phyloP scores from a whole-genome alignment of 2,888 invertebrate species.

The Aplocera efformata region DNA sequence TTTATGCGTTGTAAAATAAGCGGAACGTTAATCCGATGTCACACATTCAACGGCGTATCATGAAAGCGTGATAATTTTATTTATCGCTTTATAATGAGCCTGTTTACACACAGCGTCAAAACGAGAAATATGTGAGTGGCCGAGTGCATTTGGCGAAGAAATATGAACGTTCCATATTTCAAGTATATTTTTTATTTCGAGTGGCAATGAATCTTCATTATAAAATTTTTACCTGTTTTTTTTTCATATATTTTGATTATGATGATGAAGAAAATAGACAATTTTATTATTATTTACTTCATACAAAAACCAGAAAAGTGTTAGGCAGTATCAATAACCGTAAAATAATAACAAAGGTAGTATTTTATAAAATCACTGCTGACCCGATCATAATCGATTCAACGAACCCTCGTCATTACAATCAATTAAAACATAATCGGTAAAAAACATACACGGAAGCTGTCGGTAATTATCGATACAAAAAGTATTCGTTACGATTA shows the following conservation, averaged over 20 bases:
- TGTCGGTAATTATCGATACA: conserved; percentile 50
- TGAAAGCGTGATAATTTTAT: conserved; percentile 74
- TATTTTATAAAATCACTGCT: conserved; percentile 39
- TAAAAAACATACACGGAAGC: conserved; percentile 69
- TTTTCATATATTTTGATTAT: conserved; percentile 6
- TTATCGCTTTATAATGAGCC: conserved; percentile 76
- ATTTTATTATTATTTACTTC: too few relatives aligned
- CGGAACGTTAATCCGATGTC: conserved; percentile 55
- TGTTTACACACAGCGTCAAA: conserved; percentile 54
- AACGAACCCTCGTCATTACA: conserved; percentile 53
- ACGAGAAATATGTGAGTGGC: conserved; percentile 27
- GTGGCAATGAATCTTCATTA: conserved; percentile 17
- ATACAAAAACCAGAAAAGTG: too few relatives aligned
- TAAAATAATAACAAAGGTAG: conserved; percentile 12
- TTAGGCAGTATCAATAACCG: too few relatives aligned
- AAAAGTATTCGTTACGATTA: conserved; percentile 58
- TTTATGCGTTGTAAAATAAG: conserved; percentile 61
- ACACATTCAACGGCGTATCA: conserved; percentile 51
- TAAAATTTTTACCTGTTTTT: conserved; percentile 1
- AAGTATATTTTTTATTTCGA: neutral
- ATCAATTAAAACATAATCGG: conserved; percentile 57
- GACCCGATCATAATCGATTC: conserved; percentile 58
- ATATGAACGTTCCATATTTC: conserved; percentile 11
- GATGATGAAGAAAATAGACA: too few relatives aligned
- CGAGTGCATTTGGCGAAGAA: conserved; percentile 11